Evolutionary conservation across 2,797 vertebrate genomes (phyloP).

Genomic region (Acanthurus lineatus): DNA sequence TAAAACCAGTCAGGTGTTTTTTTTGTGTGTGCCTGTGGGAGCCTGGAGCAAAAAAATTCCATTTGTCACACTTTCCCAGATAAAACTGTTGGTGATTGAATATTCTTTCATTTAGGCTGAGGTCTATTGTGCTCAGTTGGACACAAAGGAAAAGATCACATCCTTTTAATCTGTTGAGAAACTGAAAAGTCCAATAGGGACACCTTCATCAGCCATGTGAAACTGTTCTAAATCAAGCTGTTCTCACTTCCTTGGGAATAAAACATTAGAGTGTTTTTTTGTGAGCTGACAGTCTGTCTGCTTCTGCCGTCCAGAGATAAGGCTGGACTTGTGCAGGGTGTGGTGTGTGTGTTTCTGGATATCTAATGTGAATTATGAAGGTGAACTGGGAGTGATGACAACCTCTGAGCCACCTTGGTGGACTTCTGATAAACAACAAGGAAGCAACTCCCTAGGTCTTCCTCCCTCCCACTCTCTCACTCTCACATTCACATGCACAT

Average conservation of each 20-base stretch:
- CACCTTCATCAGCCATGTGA: constrained; percentile 53
- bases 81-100: constrained; percentile 66
- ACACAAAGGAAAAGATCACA: constrained; percentile 54
- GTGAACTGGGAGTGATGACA: constrained; percentile 38
- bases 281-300: constrained; percentile 44
- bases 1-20: constrained; percentile 27
- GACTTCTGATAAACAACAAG: constrained; percentile 31
- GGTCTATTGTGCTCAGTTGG: constrained; percentile 37
- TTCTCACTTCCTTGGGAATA: constrained; percentile 41
- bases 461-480: background rate
- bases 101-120: constrained; percentile 50
- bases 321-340: constrained; percentile 20
- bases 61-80: constrained; percentile 54
- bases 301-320: constrained; percentile 76
- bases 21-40: constrained; percentile 13
- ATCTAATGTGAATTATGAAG: constrained; percentile 62
- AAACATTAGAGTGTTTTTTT: constrained; percentile 42
- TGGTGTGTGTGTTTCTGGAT: constrained; percentile 40
- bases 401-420: constrained; percentile 51
- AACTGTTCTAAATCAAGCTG: constrained; percentile 57
- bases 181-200: constrained; percentile 44
- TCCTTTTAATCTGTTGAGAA: constrained; percentile 59
- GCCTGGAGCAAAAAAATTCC: constrained; percentile 32
- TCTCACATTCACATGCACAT: background rate
- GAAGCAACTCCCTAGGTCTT: background rate